Evolutionary conservation across 2,888 invertebrate genomes (phyloP).

Genomic region (Drosophila diplacantha): DNA sequence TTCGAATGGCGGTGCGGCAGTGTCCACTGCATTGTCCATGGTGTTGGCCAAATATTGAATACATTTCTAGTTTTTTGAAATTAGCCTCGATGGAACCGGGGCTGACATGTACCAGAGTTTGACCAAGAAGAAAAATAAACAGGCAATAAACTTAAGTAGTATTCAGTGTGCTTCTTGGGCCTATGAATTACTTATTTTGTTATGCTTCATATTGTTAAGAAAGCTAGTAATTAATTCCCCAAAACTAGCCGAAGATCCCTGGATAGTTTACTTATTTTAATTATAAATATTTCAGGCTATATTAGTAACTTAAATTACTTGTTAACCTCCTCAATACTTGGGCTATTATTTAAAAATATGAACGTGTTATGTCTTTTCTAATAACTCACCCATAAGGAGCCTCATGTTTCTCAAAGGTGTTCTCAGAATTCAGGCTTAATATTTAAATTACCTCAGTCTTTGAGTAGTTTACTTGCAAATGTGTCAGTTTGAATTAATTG

Average conservation of each 20-base stretch:
- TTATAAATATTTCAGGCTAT: too few relatives aligned
- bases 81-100: constrained; percentile 18
- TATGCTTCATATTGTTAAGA: neutral
- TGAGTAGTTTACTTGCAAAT: too few relatives aligned
- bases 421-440: too few relatives aligned
- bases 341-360: neutral
- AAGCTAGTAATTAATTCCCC: neutral
- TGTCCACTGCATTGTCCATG: constrained; percentile 16
- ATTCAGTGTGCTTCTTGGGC: neutral
- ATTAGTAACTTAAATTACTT: too few relatives aligned
- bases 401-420: neutral
- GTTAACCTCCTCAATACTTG: neutral
- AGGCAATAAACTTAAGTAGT: constrained; percentile 1
- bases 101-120: constrained; percentile 21
- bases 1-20: neutral
- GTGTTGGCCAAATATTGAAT: constrained; percentile 24
- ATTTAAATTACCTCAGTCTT: too few relatives aligned
- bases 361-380: too few relatives aligned
- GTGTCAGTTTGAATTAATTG: too few relatives aligned
- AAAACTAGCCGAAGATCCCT: too few relatives aligned
- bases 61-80: constrained; percentile 20
- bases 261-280: too few relatives aligned
- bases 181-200: constrained; percentile 4
- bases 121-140: constrained; percentile 13
- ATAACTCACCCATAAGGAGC: neutral